A percentile compares a stretch with the other conserved stretches of the same genome.
Evolutionary conservation across 2,797 vertebrate species (phyloP).

Genomic region (Myotis myotis): DNA sequence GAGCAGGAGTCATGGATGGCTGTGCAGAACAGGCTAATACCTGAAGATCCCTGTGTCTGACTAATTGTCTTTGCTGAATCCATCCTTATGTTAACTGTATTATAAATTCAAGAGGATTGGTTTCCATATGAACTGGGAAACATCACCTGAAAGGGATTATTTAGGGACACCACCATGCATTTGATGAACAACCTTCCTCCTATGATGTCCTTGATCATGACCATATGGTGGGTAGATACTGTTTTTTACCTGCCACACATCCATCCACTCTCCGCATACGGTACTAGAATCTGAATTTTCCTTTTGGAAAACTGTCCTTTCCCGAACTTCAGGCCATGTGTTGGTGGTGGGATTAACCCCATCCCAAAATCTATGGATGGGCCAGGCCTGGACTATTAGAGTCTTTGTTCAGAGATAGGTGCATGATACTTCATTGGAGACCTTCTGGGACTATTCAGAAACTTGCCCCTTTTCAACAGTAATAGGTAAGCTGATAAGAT

Average conservation of each 20-base stretch:
- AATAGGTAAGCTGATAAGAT: background rate
- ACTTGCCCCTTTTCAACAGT: background rate
- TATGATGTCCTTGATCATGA: background rate
- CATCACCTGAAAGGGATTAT: background rate
- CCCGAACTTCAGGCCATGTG: background rate
- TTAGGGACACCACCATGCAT: background rate
- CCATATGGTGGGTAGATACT: background rate
- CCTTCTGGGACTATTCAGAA: background rate
- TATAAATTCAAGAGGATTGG: background rate
- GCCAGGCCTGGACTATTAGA: background rate
- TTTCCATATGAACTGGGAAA: background rate
- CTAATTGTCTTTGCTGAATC: background rate
- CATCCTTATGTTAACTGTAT: background rate
- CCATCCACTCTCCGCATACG: background rate
- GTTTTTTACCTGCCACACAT: background rate
- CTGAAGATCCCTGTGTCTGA: background rate
- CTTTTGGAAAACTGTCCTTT: constrained; percentile 39
- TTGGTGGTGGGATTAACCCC: background rate
- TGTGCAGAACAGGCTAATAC: background rate
- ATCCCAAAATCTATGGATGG: background rate
- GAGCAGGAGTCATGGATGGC: background rate
- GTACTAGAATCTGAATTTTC: background rate
- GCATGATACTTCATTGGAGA: background rate
- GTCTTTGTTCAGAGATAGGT: background rate
- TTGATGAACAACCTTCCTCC: background rate